phyloP scores from a whole-genome alignment of 1,140 invertebrate species.

The Scylla paramamosain region DNA sequence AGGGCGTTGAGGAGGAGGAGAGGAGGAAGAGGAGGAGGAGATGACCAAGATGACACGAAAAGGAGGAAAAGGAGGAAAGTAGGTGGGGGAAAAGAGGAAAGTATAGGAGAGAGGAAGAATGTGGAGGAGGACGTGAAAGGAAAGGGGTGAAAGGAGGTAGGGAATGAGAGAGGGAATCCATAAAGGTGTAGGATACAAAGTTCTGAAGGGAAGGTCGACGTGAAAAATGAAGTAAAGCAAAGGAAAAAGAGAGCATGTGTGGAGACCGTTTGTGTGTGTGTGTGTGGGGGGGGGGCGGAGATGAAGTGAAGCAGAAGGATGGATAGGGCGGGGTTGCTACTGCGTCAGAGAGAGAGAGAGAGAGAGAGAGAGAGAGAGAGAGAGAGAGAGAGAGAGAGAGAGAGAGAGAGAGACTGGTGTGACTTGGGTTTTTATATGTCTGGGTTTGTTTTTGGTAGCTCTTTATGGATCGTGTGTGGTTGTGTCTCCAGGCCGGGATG shows the following conservation, averaged over 20 bases:
- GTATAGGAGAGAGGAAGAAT: not conserved
- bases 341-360: not conserved
- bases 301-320: not conserved
- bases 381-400: too few species aligned
- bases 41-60: too few species aligned
- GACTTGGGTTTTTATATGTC: not conserved
- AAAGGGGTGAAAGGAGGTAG: too few species aligned
- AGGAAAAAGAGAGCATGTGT: not conserved
- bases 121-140: not conserved
- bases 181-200: not conserved
- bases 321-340: not conserved
- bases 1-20: too few species aligned
- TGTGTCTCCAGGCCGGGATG: not conserved
- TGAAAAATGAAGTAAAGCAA: not conserved
- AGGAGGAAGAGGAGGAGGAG: too few species aligned
- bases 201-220: not conserved
- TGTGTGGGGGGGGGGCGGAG: not conserved
- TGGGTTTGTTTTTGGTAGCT: not conserved
- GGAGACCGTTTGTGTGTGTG: not conserved
- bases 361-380: not conserved
- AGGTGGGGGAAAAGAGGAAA: not conserved
- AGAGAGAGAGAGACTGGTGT: not conserved
- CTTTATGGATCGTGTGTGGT: not conserved
- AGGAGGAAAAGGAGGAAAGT: too few species aligned
- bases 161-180: too few species aligned